A percentile compares a stretch with the other conserved stretches of the same genome.
phyloP scores from a whole-genome alignment of 2,797 vertebrate genomes.

The Myioborus melanocephalus region DNA sequence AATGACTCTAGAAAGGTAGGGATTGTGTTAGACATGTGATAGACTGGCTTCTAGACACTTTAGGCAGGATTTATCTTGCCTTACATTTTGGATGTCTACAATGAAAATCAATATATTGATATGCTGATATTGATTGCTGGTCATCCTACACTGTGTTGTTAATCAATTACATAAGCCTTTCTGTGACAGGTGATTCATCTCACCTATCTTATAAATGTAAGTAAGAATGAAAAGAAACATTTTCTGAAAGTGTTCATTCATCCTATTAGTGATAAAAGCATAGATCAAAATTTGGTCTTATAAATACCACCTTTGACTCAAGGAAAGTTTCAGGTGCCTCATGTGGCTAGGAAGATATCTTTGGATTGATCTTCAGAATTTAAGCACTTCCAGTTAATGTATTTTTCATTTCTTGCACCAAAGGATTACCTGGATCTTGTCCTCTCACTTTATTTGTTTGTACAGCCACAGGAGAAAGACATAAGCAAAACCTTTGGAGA shows the following conservation, averaged over 20 bases:
- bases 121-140: background rate
- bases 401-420: background rate
- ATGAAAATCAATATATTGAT: background rate
- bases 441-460: background rate
- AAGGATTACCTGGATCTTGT: background rate
- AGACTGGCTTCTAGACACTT: background rate
- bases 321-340: background rate
- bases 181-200: background rate
- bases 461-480: background rate
- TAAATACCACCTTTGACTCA: background rate
- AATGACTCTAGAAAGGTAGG: background rate
- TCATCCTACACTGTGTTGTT: background rate
- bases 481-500: background rate
- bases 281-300: background rate
- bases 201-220: background rate
- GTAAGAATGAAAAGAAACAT: background rate
- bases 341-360: background rate
- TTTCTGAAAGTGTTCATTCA: background rate
- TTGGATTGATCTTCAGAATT: background rate
- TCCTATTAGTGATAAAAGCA: background rate
- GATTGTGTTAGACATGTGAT: background rate
- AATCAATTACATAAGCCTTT: background rate
- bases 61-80: background rate
- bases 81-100: background rate
- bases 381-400: background rate